Base-by-base conservation (phyloP, 35 echinoderm and acorn worm genomes). In the Apostichopus parvimensis region DNA sequence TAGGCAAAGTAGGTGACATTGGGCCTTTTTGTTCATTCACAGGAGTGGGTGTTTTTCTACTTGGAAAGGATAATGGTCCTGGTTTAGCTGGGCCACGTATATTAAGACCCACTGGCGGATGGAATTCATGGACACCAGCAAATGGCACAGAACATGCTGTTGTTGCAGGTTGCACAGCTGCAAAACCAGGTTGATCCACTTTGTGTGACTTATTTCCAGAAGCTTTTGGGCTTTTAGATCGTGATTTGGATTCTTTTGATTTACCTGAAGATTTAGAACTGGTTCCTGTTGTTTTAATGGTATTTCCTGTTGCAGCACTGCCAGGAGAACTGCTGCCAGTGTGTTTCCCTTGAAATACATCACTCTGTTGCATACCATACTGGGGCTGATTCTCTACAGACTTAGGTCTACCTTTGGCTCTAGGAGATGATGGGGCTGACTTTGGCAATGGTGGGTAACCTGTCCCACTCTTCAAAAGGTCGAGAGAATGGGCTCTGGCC, bases 111-210 rank as follows among this genome's bases (percentile, higher is more conserved):
- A 53, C 12, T 57, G 89, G 89, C 15, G 89, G 89, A 56, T 91
- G 89, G 59, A 91, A 91, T 91, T 91, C 89, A 91, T 91, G 89
- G 26, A 91, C 89, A 91, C 89, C 89, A 57, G 89, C 89, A 91
- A 91, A 91, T 60, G 71, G 89, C n/a, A 59, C 53, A 59, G 14
- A 72, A 23, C 73, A 22, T 78, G 22, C 89, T 34, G 72, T 18
- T 23, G 52, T 56, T 13, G 2, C 21, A 57, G 11, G 21, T 14
- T 77, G 77, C 14, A 12, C 5, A 57, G 52, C 9, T 53, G 9
- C 53, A 57, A 79, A 60, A 5, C 53, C 52, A 4, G 89, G 53
- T 57, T 25, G 26, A 26, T 77, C 76, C 14, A 13, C 5, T 66
- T 91, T 91, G 54, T 61, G 12, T 6, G 77, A 91, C 59, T 91